Base-by-base conservation (phyloP, 2,113 vertebrate genomes). In the Gavialis gangeticus region DNA sequence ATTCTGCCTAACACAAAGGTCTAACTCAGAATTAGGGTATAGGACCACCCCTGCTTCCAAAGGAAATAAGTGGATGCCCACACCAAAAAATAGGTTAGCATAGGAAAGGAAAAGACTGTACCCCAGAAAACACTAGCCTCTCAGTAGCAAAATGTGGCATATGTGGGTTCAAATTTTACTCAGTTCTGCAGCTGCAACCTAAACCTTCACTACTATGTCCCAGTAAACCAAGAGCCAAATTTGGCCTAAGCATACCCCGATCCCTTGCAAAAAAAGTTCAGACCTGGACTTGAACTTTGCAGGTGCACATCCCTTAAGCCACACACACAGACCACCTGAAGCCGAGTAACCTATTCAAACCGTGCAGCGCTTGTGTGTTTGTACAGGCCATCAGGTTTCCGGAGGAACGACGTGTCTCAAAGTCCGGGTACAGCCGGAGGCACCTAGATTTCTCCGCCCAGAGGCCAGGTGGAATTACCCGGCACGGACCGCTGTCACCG, bases 181-280 rank as follows among this genome's bases (percentile, higher is more conserved):
- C 10, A 63, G 6, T 21, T 83, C 21, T 86, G 60, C 64, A 91
- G 59, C 55, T 69, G 62, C 69, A 69, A 25, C 21, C 73, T 54
- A 56, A 14, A 34, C 10, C 77, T 59, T 21, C 64, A 21, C 8
- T 75, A 54, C 79, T 93, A 58, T 56, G 46, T 25, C 1, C 13
- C 0, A 0, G 69, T 73, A 85, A 84, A 27, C 19, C 24, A 13
- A 73, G 34, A 64, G 69, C 78, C 16, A 57, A 46, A 60, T 34
- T 77, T 6, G 6, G 67, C 30, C 63, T 22, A 62, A 4, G 30
- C 55, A 10, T 19, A 17, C 34, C 27, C 69, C n/a, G 0, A 0
- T 0, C 34, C 30, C 81, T 25, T 27, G 12, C 46, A 46, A n/a
- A 25, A 25, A 81, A 77, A 82, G 27, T 18, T 87, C 30, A 64